Evolutionary conservation across 2,888 invertebrate genomes (phyloP), one percentile per base, ranked within the genome.

Genomic region (Parnassius orleans): DNA sequence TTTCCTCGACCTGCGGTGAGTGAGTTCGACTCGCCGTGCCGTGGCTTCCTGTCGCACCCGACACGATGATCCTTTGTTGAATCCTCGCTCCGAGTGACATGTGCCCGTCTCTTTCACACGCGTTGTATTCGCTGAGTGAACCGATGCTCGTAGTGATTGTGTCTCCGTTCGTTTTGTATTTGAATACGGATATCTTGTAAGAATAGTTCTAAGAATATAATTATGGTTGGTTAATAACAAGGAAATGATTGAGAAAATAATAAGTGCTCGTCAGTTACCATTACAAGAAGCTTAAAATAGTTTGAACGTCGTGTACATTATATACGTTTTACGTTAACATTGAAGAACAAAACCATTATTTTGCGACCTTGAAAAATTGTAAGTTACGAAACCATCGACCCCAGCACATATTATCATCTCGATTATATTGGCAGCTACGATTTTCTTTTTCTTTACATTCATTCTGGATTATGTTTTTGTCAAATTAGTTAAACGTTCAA

Each of bases 1-100:
- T 76, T 88, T 85, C 84, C 90, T 90, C 83, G 91, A 90, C 80
- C 87, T 91, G 84, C 90, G 91, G 91, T 91, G 90, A 91, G 91
- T 91, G 90, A 91, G 91, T 90, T 84, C 78, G 76, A 77, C 77
- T 77, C 79, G 73, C 74, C 74, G 72, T 73, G 78, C 79, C 77
- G 78, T 72, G 54, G 86, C 83, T 83, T 86, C 86, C 87, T 85
- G 81, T 79, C 84, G 78, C 79, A 73, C 77, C 77, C 78, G 77
- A 79, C 48, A 55, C 55, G 51, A 76, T 78, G 76, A 84, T 86
- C 86, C 87, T 87, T 87, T 87, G 87, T 88, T 84, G 85, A 82
- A 83, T 86, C 87, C 85, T 87, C 81, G 75, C 76, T 68, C 60
- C 72, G 75, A 81, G 77, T 87, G 85, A 84, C 81, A 78, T 85